These are phyloP conservation scores for Hyperoodon ampullatus DNA, from an alignment of 2,113 vertebrate genomes.

Conservation along the genomic window DNA sequence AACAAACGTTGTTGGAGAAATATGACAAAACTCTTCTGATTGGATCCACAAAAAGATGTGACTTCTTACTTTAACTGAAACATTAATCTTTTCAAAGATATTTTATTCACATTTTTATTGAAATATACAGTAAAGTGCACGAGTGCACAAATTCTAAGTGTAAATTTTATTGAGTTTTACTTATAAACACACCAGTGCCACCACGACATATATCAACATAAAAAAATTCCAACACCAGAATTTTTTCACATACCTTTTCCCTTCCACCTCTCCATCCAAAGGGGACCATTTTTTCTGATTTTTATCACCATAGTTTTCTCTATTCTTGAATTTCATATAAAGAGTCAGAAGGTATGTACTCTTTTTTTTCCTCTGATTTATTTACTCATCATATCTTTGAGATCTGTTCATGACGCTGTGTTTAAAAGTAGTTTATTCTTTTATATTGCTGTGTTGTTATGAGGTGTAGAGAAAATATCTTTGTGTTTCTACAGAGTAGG, in stretches of 20 bases:
- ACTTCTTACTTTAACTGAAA: neutral
- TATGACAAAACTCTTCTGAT: neutral
- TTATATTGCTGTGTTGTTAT: neutral
- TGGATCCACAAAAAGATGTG: neutral
- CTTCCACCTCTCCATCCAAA: neutral
- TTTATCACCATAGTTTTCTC: neutral
- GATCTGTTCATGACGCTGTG: neutral
- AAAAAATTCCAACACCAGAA: neutral
- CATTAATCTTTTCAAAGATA: neutral
- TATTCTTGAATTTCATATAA: neutral
- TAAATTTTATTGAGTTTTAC: neutral
- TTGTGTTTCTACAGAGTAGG: neutral
- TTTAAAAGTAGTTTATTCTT: constrained; percentile 27
- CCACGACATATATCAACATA: neutral
- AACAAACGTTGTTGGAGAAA: neutral
- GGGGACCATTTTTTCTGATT: neutral
- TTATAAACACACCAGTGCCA: neutral
- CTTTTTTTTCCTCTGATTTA: neutral
- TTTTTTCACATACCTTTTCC: neutral
- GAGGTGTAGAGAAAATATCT: neutral
- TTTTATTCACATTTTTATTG: neutral
- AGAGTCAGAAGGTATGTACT: neutral
- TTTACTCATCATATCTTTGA: neutral
- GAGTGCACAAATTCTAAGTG: neutral
- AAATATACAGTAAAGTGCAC: neutral